Conservation (phyloP, 2,113 vertebrate genomes). For the Rhadina sibilatrix region DNA sequence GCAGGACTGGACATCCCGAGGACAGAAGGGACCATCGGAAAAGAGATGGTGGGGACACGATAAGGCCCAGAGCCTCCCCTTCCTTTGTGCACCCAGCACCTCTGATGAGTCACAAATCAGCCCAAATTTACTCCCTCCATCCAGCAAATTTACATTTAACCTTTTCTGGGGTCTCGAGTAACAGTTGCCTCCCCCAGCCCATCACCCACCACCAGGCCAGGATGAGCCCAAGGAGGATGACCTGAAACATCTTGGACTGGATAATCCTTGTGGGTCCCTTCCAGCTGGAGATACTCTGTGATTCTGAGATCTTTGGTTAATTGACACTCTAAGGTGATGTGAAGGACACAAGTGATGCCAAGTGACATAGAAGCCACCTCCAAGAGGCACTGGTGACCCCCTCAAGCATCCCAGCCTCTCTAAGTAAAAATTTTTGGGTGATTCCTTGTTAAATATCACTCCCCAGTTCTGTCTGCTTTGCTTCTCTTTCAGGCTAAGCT, state of each 20-base stretch:
- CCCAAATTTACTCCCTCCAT: neutral
- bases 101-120: neutral
- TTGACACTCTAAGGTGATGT: neutral
- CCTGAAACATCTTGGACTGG: neutral
- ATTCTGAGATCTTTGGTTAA: neutral
- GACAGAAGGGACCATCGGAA: neutral
- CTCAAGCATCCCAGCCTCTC: neutral
- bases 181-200: rapidly evolving
- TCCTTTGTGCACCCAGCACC: neutral
- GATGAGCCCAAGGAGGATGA: neutral
- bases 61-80: constrained; percentile 34
- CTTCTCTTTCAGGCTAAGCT: neutral
- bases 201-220: neutral
- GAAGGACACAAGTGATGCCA: neutral
- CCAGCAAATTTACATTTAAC: neutral
- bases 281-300: neutral
- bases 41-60: neutral
- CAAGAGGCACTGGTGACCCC: neutral
- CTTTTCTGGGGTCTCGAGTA: rapidly evolving
- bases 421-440: neutral
- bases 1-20: rapidly evolving
- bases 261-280: neutral
- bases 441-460: neutral
- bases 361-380: neutral
- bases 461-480: neutral